phyloP scores from a whole-genome alignment of 2,113 vertebrate species.

The Tapirus terrestris region DNA sequence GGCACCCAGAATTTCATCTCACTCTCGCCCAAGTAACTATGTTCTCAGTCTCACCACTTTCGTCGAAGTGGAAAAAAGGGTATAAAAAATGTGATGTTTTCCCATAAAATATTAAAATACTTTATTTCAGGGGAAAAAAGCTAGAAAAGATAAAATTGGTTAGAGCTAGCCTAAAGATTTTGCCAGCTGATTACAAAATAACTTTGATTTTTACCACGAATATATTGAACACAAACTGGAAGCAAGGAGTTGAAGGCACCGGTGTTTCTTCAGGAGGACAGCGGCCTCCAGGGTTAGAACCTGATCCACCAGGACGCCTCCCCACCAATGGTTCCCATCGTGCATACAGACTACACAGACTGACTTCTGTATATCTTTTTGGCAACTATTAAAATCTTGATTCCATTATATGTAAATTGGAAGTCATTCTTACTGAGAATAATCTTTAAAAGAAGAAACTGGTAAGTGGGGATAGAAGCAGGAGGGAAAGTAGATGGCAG shows the following conservation, averaged over 20 bases:
- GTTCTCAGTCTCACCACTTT: neutral
- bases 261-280: neutral
- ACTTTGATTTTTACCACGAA: neutral
- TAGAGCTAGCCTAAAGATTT: neutral
- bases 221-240: neutral
- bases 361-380: neutral
- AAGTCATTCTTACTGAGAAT: neutral
- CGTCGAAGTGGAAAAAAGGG: neutral
- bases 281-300: fast-evolving
- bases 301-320: fast-evolving
- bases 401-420: neutral
- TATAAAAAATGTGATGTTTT: neutral
- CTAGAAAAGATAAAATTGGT: neutral
- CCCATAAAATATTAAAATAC: neutral
- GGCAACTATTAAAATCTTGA: neutral
- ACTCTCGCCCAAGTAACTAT: neutral
- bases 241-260: neutral
- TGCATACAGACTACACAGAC: neutral
- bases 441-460: constrained; percentile 36
- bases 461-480: neutral
- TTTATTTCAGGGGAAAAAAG: neutral
- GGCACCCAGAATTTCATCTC: neutral
- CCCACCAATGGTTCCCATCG: neutral
- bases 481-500: neutral
- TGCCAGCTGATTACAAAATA: neutral